Conservation (phyloP, 2,888 invertebrate genomes). For the Tolmerus cingulatus region DNA sequence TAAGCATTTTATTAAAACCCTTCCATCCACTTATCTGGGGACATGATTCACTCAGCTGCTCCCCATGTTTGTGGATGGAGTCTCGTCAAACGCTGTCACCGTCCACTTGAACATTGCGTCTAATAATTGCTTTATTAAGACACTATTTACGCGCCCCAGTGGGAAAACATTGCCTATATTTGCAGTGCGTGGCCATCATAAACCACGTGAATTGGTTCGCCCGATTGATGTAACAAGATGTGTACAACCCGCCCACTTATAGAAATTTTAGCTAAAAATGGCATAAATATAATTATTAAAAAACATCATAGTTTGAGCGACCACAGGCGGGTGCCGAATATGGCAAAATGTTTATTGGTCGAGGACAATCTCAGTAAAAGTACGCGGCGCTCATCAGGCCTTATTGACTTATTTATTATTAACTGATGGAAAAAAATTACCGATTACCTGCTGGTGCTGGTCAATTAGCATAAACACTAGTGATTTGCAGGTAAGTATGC, state of each 20-base stretch:
- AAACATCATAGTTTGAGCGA: not conserved
- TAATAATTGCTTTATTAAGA: constrained; percentile 6
- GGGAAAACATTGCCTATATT: not conserved
- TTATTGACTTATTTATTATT: not conserved
- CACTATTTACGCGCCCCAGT: not conserved
- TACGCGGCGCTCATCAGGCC: not conserved
- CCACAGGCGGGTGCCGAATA: not conserved
- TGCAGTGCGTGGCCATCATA: not conserved
- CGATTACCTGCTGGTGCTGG: not conserved
- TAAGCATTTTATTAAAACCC: not conserved
- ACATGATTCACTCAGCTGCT: not conserved
- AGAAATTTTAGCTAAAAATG: constrained; percentile 2
- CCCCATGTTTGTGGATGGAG: not conserved
- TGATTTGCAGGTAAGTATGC: not conserved
- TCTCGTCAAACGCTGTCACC: not conserved
- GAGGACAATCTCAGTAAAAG: constrained; percentile 19
- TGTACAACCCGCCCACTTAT: constrained; percentile 2
- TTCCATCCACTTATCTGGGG: not conserved
- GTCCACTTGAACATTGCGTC: not conserved
- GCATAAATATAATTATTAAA: not conserved
- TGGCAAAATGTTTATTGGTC: constrained; percentile 13
- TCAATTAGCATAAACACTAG: not conserved
- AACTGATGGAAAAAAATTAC: not conserved
- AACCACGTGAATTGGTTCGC: not conserved
- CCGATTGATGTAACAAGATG: not conserved